Evolutionary conservation across 2,888 invertebrate species (phyloP).

Genomic region (Argyresthia goedartella): DNA sequence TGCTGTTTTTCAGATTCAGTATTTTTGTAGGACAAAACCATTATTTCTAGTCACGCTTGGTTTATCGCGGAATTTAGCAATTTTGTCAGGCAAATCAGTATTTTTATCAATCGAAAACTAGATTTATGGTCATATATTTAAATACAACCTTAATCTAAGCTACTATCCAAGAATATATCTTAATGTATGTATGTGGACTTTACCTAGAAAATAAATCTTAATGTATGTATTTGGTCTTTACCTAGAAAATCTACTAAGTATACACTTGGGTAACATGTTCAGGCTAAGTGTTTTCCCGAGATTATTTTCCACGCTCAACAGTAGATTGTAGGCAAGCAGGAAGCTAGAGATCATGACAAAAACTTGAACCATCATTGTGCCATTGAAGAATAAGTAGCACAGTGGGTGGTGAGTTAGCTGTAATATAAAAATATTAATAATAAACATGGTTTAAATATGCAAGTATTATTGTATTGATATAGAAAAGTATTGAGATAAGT

Average conservation of each 20-base stretch:
- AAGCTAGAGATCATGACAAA: conserved; percentile 44
- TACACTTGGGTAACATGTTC: conserved; percentile 24
- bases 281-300: conserved; percentile 16
- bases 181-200: background rate
- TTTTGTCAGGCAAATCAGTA: too few relatives aligned
- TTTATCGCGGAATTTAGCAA: too few relatives aligned
- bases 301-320: conserved; percentile 15
- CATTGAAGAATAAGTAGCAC: conserved; percentile 22
- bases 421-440: background rate
- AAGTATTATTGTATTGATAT: too few relatives aligned
- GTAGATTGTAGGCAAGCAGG: conserved; percentile 38
- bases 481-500: too few relatives aligned
- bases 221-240: conserved; percentile 10
- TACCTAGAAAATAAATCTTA: conserved; percentile 31
- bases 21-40: too few relatives aligned
- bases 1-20: too few relatives aligned
- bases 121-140: too few relatives aligned
- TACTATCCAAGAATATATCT: too few relatives aligned
- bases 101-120: too few relatives aligned
- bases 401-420: background rate
- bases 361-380: conserved; percentile 35
- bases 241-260: conserved; percentile 26
- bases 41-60: too few relatives aligned
- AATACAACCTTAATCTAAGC: too few relatives aligned
- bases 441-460: too few relatives aligned